These are phyloP conservation scores for Nephila pilipes DNA, from an alignment of 1,140 invertebrate genomes.

Conservation along the genomic window DNA sequence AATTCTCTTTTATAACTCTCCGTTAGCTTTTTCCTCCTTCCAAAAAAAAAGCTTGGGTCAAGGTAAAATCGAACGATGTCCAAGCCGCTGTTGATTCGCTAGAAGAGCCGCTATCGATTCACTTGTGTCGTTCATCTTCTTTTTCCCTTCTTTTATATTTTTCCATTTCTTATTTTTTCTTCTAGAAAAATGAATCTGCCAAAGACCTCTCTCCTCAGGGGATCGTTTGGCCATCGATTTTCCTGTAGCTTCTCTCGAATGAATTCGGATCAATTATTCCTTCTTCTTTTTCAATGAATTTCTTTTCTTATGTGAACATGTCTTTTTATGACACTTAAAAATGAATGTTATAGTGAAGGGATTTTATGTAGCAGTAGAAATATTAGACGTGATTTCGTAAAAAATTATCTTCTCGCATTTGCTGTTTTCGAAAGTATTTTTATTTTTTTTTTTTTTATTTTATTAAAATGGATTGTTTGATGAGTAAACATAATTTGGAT, in stretches of 20 bases:
- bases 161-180: not conserved
- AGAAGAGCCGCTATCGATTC: not conserved
- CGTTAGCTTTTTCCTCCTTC: slow-evolving; percentile 31
- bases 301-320: no score
- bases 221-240: slow-evolving; percentile 9
- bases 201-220: not conserved
- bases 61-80: slow-evolving; percentile 24
- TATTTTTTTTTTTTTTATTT: no score
- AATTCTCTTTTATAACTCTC: slow-evolving; percentile 42
- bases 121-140: not conserved
- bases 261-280: not conserved
- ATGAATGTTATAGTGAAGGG: no score
- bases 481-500: no score
- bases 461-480: no score
- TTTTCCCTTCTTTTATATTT: not conserved
- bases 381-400: no score
- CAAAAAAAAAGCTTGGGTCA: slow-evolving; percentile 28
- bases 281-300: not conserved
- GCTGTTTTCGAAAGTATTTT: no score
- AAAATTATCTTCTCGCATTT: no score
- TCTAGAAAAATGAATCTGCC: slow-evolving; percentile 22
- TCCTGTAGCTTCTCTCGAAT: not conserved
- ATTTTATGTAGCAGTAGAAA: no score
- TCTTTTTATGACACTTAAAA: no score
- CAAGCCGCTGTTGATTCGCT: not conserved